Base-by-base conservation (phyloP, 2,113 vertebrate species). In the Triplophysa tibetana region DNA sequence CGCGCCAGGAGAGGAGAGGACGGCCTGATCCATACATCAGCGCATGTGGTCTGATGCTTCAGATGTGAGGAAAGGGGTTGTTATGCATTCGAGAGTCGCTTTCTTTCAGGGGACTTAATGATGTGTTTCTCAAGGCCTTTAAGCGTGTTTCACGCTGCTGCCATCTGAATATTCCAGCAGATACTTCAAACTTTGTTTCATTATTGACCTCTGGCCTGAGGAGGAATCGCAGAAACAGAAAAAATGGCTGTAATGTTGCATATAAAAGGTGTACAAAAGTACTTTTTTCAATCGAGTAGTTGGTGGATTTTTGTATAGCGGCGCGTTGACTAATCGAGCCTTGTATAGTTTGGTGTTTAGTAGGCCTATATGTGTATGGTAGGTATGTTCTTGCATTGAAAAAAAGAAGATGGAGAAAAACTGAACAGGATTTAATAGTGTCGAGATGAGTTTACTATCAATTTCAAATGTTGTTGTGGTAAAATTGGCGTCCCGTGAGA, bases 91-190 rank as follows among this genome's bases (percentile, higher is more conserved):
- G 24, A 62, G 58, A 63, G 72, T 75, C 16, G 21, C 72, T 62
- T 75, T 75, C 72, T 75, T 48, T 62, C 38, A 48, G 38, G 72
- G 58, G 38, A 75, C 56, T 63, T 75, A 75, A 75, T 75, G 72
- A 75, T 75, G 72, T 63, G 72, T 75, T 75, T 75, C 56, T 62
- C 6, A 1, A 75, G 72, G 21, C 72, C 58, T 75, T 75, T 75
- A 75, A 75, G 38, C 72, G 61, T 63, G 48, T 65, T 33, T 61
- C 29, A 41, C 13, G 12, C 52, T 56, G 52, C 17, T 17, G 52
- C 14, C 2, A 1, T 19, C 19, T 64, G 74, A 76, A 76, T 76
- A 54, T 76, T 76, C 74, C 62, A 76, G 74, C 62, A 52, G 43
- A 26, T 65, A 12, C 74, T 54, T 14, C 61, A 65, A 45, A 65